Base-by-base conservation (phyloP, 2,113 vertebrate species). In the Verasper variegatus region DNA sequence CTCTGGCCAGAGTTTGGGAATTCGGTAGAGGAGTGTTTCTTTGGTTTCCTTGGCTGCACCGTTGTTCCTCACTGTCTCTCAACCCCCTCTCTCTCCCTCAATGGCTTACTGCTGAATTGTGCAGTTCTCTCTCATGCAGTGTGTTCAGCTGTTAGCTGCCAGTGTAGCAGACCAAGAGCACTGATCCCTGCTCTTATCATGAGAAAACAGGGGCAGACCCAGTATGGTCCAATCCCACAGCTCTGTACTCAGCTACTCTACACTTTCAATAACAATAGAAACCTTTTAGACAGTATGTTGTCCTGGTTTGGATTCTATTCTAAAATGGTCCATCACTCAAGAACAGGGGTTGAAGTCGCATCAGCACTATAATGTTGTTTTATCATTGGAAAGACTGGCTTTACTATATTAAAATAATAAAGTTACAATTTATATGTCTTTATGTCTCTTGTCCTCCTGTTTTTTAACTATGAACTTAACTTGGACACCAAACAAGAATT, bases 21-120 rank as follows among this genome's bases (percentile, higher is more conserved):
- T 90, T 90, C 91, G 79, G 65, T 78, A 72, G 80, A 9, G 72
- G 74, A 86, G 89, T 90, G 84, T 89, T 91, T 93, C 80, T 70
- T 68, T 21, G 51, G 90, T 92, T 88, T 93, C 93, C 91, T 93
- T 92, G 93, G 91, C 87, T 89, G 90, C 90, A 59, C 47, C 14
- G 63, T 58, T 75, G 81, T 65, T n/a, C 57, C 77, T 63, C 59
- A 18, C 66, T 57, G 20, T 78, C 60, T 51, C 71, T 86, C 60
- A 31, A 31, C 31, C 31, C 31, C 1, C 61, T 57, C 79, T 35
- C 70, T 70, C 78, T 65, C 81, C 63, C 66, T 54, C 62, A 61
- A 66, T 58, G 64, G 49, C 71, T 71, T 40, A 55, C 47, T 58
- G 75, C 52, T 82, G 80, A 81, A 80, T 88, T 79, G 83, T 76